Base-by-base conservation (phyloP, 64 coral and sea anemone genomes). In the Platygyra sinensis region DNA sequence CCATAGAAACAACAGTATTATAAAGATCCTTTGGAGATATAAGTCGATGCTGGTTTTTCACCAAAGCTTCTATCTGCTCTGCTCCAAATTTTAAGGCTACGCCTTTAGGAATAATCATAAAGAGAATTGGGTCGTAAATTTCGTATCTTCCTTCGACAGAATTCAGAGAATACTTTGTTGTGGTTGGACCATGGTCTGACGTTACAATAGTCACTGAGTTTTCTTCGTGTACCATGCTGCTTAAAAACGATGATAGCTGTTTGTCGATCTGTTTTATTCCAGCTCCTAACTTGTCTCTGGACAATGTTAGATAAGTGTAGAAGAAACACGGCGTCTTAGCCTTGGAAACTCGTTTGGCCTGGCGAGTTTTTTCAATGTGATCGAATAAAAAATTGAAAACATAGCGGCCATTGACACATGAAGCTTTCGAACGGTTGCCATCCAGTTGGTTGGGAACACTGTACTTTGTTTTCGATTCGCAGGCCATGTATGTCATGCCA, bases 171-270 rank as follows among this genome's bases (percentile, higher is more conserved):
- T 59, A 87, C 30, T 73, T 30, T 5, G 86, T 87, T 30, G 69
- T 54, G 42, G 69, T 87, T 55, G 86, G 86, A 10, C 86, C 86
- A 22, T 87, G 86, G 50, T 87, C 86, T 13, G 86, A 87, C 20
- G 73, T 73, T 18, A 87, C 27, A 22, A 87, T 20, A 17, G 86
- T 87, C 67, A 87, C 8, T 3, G 86, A 28, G 24, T 75, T 87
- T 73, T 87, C 64, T 73, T 75, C 72, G 27, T 52, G 64, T 12
- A 72, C 86, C 11, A 87, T 42, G 46, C 19, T 73, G 17, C 22
- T n/a, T 29, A 87, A 18, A 31, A 73, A 75, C 29, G 50, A 32
- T 11, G 86, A 73, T 6, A 87, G 51, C 10, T 51, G 17, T 36
- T 31, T 52, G 33, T 87, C 86, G 12, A 71, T 42, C 55, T 87